Conservation (phyloP, 1,140 invertebrate species). For the Magallana ariakensis region DNA sequence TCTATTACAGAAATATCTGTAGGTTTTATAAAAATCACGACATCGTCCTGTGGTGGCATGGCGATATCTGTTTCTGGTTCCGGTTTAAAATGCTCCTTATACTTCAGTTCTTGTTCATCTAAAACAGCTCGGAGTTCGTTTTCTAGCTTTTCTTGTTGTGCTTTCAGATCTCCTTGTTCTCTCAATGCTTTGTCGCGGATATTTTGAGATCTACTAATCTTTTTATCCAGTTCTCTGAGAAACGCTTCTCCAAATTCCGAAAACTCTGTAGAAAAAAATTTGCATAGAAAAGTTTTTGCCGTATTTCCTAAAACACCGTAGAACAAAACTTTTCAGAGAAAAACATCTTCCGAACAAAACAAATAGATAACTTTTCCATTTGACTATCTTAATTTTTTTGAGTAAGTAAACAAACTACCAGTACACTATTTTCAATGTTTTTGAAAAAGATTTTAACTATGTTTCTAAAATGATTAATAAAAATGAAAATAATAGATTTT, state of each 20-base stretch:
- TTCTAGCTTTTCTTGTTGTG: conserved; percentile 60
- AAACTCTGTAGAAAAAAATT: conserved; percentile 51
- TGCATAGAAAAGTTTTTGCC: too few species aligned
- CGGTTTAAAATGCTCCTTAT: conserved; percentile 48
- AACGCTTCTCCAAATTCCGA: conserved; percentile 65
- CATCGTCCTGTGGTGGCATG: neutral
- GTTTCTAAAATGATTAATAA: too few species aligned
- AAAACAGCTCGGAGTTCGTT: conserved; percentile 57
- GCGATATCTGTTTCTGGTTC: neutral
- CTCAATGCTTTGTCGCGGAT: conserved; percentile 56
- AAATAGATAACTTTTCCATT: neutral
- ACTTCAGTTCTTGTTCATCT: conserved; percentile 62
- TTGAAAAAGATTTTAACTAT: too few species aligned
- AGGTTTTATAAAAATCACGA: neutral
- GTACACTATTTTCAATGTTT: neutral
- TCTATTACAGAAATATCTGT: neutral
- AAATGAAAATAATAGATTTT: too few species aligned
- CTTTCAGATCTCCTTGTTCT: conserved; percentile 49
- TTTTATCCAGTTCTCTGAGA: conserved; percentile 60
- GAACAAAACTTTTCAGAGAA: neutral
- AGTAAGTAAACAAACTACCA: neutral
- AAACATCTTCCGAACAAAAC: neutral
- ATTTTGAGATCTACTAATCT: conserved; percentile 56
- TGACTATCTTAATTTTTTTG: neutral
- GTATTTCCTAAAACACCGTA: conserved; percentile 56